These are phyloP conservation scores for Drosophila quasianomalipes DNA, from an alignment of 2,888 invertebrate species.

Conservation along the genomic window DNA sequence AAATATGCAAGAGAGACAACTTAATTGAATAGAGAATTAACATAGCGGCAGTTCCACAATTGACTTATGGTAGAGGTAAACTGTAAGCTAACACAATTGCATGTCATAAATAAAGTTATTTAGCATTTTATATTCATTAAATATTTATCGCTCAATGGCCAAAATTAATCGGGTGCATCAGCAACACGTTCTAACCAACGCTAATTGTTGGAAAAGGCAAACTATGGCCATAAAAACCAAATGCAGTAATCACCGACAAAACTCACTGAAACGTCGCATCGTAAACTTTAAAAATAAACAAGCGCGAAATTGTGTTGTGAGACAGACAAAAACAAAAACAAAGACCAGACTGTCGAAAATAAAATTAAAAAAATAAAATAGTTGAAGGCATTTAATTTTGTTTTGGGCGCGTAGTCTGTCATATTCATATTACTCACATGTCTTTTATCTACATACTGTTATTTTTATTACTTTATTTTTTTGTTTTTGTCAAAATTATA, in stretches of 20 bases:
- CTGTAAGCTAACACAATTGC: slow-evolving; percentile 20
- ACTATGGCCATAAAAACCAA: slow-evolving; percentile 39
- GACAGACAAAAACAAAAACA: slow-evolving; percentile 33
- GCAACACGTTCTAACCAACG: slow-evolving; percentile 29
- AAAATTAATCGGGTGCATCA: slow-evolving; percentile 45
- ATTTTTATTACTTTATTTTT: slow-evolving; percentile 9
- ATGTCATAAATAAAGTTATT: slow-evolving; percentile 49
- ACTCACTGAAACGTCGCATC: slow-evolving; percentile 53
- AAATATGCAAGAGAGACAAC: slow-evolving; percentile 47
- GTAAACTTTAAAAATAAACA: slow-evolving; percentile 73
- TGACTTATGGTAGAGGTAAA: slow-evolving; percentile 28
- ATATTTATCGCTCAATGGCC: slow-evolving; percentile 64
- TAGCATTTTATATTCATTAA: slow-evolving; percentile 57
- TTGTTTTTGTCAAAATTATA: slow-evolving; percentile 22
- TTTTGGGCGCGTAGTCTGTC: slow-evolving; percentile 16
- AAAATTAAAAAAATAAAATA: slow-evolving; percentile 16
- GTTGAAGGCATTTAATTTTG: slow-evolving; percentile 18
- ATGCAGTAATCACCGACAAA: slow-evolving; percentile 32
- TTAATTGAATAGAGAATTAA: slow-evolving; percentile 45
- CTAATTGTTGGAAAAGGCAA: slow-evolving; percentile 28
- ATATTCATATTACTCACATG: slow-evolving; percentile 42
- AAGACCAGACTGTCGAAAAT: slow-evolving; percentile 28
- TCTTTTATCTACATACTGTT: slow-evolving; percentile 32
- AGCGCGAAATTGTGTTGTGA: slow-evolving; percentile 56
- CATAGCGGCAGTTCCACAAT: slow-evolving; percentile 29